A percentile compares a stretch with the other conserved stretches of the same genome.
phyloP scores from a whole-genome alignment of 2,888 invertebrate species.

The Synanthedon formicaeformis region DNA sequence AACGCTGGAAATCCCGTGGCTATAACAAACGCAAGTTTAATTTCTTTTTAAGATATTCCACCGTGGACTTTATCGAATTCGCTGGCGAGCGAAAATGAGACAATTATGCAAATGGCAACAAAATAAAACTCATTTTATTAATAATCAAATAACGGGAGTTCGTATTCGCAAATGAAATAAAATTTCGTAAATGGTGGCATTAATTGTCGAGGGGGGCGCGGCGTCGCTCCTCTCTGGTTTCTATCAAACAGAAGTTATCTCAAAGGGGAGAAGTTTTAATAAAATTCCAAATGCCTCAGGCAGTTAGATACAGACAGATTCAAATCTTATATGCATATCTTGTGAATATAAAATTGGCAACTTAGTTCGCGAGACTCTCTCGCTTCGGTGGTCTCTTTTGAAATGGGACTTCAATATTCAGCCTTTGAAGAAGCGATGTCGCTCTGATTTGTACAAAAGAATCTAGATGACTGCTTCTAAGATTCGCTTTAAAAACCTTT shows the following conservation, averaged over 20 bases:
- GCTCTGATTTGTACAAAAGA: slow-evolving; percentile 22
- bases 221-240: slow-evolving; percentile 31
- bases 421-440: slow-evolving; percentile 17
- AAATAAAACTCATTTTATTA: slow-evolving; percentile 68
- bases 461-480: slow-evolving; percentile 4
- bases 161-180: slow-evolving; percentile 59
- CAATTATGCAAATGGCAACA: slow-evolving; percentile 64
- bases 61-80: slow-evolving; percentile 46
- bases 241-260: slow-evolving; percentile 65
- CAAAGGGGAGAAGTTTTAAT: slow-evolving; percentile 67
- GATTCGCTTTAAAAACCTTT: slow-evolving; percentile 3
- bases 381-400: slow-evolving; percentile 34
- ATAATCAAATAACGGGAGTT: slow-evolving; percentile 64
- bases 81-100: slow-evolving; percentile 56
- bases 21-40: slow-evolving; percentile 40
- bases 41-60: slow-evolving; percentile 48
- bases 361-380: slow-evolving; percentile 20
- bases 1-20: slow-evolving; percentile 10
- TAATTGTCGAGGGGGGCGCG: slow-evolving; percentile 41
- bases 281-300: slow-evolving; percentile 60
- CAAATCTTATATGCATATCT: slow-evolving; percentile 43
- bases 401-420: slow-evolving; percentile 32
- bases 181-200: slow-evolving; percentile 60
- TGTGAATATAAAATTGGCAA: slow-evolving; percentile 27
- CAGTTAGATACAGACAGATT: slow-evolving; percentile 49